Evolutionary conservation across 2,797 vertebrate genomes (phyloP).

Genomic region (Hydrolagus colliei): DNA sequence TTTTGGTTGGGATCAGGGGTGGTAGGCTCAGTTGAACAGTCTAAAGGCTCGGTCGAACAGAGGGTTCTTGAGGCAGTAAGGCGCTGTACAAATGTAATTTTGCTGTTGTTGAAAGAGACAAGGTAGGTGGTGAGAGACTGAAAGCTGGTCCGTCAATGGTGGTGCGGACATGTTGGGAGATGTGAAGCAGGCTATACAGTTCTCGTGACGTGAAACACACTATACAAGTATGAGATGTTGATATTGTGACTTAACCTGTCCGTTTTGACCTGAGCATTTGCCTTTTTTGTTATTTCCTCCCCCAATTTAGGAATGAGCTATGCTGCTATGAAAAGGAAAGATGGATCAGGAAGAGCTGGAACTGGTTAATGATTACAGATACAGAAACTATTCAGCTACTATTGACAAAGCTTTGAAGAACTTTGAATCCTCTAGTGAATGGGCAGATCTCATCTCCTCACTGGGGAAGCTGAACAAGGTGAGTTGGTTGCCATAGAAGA

Average conservation of each 20-base stretch:
- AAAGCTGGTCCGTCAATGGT: no score
- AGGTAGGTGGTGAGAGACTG: no score
- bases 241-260: neutral
- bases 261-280: neutral
- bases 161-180: no score
- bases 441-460: constrained; percentile 96
- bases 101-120: no score
- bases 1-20: no score
- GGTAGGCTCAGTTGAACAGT: no score
- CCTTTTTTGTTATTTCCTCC: constrained; percentile 36
- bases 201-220: no score
- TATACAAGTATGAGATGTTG: no score
- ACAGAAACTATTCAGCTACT: constrained; percentile 78
- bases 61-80: no score
- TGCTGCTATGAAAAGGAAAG: constrained; percentile 50
- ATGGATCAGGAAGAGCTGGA: constrained; percentile 94
- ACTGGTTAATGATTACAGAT: constrained; percentile 84
- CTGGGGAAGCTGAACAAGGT: constrained; percentile 98
- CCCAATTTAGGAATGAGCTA: constrained; percentile 39
- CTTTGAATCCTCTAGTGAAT: constrained; percentile 95
- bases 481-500: constrained; percentile 21
- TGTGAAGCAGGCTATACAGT: no score
- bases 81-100: no score
- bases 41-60: no score
- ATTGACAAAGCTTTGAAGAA: constrained; percentile 95